Evolutionary conservation across 2,797 vertebrate genomes (phyloP), one percentile per base, ranked within the genome.

Genomic region (Malacoctenus gilli): DNA sequence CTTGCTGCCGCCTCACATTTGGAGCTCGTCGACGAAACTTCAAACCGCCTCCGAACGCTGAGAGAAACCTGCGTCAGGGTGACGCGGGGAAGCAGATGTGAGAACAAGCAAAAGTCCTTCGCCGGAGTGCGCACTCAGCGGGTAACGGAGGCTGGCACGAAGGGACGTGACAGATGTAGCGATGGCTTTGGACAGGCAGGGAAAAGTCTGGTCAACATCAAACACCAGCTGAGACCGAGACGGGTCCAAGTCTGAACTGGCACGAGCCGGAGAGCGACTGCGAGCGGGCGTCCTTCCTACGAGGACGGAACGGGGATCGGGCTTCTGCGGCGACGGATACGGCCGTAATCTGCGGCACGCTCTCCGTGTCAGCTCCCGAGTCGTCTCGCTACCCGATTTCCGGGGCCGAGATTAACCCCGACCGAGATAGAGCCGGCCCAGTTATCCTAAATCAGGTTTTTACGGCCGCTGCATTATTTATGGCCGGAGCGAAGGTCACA

Each of bases 381-480:
- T n/a, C n/a, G n/a, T n/a, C n/a, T n/a, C n/a, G n/a, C n/a, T n/a
- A n/a, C n/a, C n/a, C n/a, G n/a, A n/a, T 28, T 28, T 28, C 47
- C 34, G 31, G 56, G 38, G n/a, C n/a, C n/a, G n/a, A n/a, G n/a
- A n/a, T n/a, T n/a, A 57, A 68, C 51, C 53, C 22, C 46, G 42
- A 41, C 42, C 42, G 11, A 48, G 66, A 68, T 11, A 25, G 53
- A 51, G 67, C 56, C 11, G 16, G 62, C 58, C 50, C 61, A 61
- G 62, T 81, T 66, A 79, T 68, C 82, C 64, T 82, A 78, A 86
- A 89, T 90, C 86, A 85, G 77, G 71, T 35, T 77, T 87, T 86
- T 81, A 89, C 54, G 50, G 67, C 35, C 34, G 42, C 49, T 68
- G 59, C 28, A 37, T 86, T 88, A 89, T 91, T 90, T 89, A 91